Percentiles rank a stretch among this genome's conserved stretches.
Conservation (phyloP, 2,797 vertebrate species). For the Bradypodion pumilum region DNA sequence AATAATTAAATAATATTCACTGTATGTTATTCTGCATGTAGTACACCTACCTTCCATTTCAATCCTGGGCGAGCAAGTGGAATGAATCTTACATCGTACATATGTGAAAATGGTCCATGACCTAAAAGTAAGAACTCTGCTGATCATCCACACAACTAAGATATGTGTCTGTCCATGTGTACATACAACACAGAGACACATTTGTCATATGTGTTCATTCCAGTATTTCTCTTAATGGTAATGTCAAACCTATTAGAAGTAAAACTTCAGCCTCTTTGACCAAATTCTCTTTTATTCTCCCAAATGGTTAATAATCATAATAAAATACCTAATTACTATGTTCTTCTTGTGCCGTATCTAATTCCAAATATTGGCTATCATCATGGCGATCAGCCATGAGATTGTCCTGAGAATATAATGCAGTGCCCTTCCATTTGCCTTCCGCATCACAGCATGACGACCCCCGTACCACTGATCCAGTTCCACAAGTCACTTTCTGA, state of each 20-base stretch:
- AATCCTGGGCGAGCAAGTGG: conserved; percentile 79
- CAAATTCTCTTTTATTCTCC: too few relatives aligned
- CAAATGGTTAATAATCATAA: neutral
- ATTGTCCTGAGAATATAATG: too few relatives aligned
- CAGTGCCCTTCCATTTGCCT: too few relatives aligned
- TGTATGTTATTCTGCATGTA: neutral
- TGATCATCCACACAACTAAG: conserved; percentile 6
- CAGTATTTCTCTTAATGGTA: neutral
- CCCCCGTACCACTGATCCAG: too few relatives aligned
- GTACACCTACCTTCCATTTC: conserved; percentile 84
- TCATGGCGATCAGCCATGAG: too few relatives aligned
- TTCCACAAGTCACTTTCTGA: too few relatives aligned
- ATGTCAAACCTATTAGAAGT: neutral
- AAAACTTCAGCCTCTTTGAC: neutral
- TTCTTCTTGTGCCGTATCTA: too few relatives aligned
- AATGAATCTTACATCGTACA: conserved; percentile 94
- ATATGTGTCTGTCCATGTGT: too few relatives aligned
- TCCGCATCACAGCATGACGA: too few relatives aligned
- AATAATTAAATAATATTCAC: neutral
- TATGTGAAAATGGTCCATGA: conserved; percentile 96
- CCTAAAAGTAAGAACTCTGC: conserved; percentile 73
- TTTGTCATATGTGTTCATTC: neutral
- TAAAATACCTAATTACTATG: too few relatives aligned
- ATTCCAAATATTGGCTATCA: too few relatives aligned
- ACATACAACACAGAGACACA: neutral